Percentiles rank a stretch among this genome's conserved stretches.
These are phyloP conservation scores for Eristalis tenax DNA, from an alignment of 2,888 invertebrate genomes.

Conservation along the genomic window DNA sequence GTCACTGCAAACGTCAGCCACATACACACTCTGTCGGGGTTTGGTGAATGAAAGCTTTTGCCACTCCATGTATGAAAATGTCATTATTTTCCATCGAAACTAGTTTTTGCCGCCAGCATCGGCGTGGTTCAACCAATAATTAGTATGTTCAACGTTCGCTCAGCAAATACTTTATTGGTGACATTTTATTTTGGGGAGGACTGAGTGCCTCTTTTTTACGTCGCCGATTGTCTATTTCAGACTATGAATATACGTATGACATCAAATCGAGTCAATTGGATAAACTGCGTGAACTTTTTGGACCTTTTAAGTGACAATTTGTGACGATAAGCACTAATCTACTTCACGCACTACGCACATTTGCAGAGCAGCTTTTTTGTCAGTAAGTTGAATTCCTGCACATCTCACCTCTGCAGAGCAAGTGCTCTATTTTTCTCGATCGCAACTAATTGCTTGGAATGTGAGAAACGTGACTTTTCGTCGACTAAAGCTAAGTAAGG, in stretches of 20 bases:
- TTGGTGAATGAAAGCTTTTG: not conserved
- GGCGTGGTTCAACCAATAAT: not conserved
- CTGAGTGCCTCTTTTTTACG: not conserved
- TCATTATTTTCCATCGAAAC: slow-evolving; percentile 5
- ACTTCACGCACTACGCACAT: not conserved
- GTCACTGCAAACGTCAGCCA: not conserved
- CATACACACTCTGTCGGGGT: not conserved
- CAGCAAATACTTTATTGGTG: not conserved
- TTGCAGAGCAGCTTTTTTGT: not conserved
- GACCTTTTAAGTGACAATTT: not conserved
- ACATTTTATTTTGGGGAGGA: not conserved
- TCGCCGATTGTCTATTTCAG: not conserved
- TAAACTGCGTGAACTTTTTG: slow-evolving; percentile 24
- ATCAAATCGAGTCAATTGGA: slow-evolving; percentile 27
- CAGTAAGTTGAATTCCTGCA: too few relatives aligned
- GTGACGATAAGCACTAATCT: not conserved
- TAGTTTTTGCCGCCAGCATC: not conserved
- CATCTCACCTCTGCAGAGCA: not conserved
- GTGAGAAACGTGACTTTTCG: not conserved
- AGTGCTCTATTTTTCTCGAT: not conserved
- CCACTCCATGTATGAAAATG: not conserved
- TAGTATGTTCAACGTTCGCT: not conserved
- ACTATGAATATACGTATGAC: not conserved
- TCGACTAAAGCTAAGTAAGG: not conserved
- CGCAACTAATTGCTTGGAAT: not conserved